A percentile compares a stretch with the other conserved stretches of the same genome.
Conservation (phyloP, 1,140 invertebrate genomes). For the Achroia grisella region DNA sequence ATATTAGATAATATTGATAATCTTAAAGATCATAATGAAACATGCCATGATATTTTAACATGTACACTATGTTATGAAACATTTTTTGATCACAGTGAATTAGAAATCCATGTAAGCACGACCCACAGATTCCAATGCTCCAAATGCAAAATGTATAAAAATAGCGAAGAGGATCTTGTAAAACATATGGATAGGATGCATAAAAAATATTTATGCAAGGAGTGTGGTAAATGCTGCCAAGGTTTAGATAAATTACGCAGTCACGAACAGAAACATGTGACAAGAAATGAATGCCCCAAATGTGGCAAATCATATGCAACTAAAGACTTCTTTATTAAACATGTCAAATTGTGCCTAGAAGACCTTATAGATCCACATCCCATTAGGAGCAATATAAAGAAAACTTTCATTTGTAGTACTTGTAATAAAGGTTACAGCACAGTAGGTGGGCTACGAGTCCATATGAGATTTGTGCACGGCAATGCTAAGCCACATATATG, state of each 20-base stretch:
- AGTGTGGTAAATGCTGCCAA: conserved; percentile 45
- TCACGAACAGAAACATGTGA: conserved; percentile 47
- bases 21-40: conserved; percentile 32
- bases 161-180: conserved; percentile 27
- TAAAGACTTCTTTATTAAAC: conserved; percentile 46
- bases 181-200: conserved; percentile 35
- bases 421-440: conserved; percentile 59
- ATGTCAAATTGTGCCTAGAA: conserved; percentile 49
- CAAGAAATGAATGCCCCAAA: conserved; percentile 44
- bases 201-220: conserved; percentile 35
- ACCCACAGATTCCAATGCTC: conserved; percentile 33
- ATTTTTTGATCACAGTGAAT: conserved; percentile 27
- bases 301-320: conserved; percentile 55
- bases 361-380: conserved; percentile 49
- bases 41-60: conserved; percentile 26
- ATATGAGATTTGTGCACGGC: conserved; percentile 52
- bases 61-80: conserved; percentile 43
- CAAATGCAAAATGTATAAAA: conserved; percentile 28
- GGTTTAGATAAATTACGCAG: conserved; percentile 37
- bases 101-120: conserved; percentile 24
- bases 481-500: conserved; percentile 54
- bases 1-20: conserved; percentile 24
- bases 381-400: conserved; percentile 37
- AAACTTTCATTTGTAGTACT: conserved; percentile 39
- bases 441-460: conserved; percentile 46